Conservation (phyloP, 2,113 vertebrate genomes). For the Cheilinus undulatus region DNA sequence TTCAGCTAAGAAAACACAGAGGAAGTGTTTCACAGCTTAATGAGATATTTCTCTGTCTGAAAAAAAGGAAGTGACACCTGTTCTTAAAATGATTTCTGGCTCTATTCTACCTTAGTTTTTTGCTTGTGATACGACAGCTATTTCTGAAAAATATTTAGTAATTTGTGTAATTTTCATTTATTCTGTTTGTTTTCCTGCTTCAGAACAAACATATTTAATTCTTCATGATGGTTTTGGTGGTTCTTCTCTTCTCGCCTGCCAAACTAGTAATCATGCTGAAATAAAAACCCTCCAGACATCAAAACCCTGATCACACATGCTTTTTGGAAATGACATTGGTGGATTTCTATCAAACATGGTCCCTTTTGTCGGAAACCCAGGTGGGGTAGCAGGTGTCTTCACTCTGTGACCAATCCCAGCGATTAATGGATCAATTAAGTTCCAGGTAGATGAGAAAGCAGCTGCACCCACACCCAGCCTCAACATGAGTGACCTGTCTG, state of each 20-base stretch:
- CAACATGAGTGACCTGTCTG: slow-evolving; percentile 41
- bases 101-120: neutral
- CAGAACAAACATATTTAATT: neutral
- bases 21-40: slow-evolving; percentile 49
- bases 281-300: slow-evolving; percentile 39
- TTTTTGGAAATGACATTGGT: slow-evolving; percentile 43
- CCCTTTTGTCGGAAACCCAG: slow-evolving; percentile 71
- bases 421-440: slow-evolving; percentile 76
- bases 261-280: slow-evolving; percentile 31
- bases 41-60: slow-evolving; percentile 40
- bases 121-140: neutral
- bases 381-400: slow-evolving; percentile 74
- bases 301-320: slow-evolving; percentile 18
- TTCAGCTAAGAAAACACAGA: slow-evolving; percentile 56
- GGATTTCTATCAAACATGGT: slow-evolving; percentile 45
- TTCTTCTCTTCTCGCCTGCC: slow-evolving; percentile 15
- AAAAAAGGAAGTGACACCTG: slow-evolving; percentile 44
- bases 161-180: neutral
- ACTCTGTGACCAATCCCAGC: slow-evolving; percentile 74
- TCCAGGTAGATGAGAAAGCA: slow-evolving; percentile 72
- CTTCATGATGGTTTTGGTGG: neutral
- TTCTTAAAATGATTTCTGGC: slow-evolving; percentile 19
- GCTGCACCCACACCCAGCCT: slow-evolving; percentile 54
- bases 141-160: neutral
- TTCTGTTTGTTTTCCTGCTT: slow-evolving; percentile 6